Evolutionary conservation across 2,797 vertebrate species (phyloP).

Genomic region (Scarus forsteni): DNA sequence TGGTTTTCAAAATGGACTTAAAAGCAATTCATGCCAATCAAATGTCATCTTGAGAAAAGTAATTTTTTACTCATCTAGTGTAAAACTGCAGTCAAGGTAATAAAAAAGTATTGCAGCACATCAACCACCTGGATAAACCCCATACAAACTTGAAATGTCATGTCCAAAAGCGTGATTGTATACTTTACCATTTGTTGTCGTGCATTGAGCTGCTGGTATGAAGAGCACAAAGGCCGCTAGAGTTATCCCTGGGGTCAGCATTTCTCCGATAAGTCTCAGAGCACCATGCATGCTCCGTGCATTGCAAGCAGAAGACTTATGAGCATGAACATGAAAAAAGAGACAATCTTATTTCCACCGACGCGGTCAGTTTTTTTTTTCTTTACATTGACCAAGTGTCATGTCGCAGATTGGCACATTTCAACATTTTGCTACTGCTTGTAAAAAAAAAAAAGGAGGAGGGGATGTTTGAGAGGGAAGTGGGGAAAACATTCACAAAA

Average conservation of each 20-base stretch:
- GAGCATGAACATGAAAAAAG: constrained; percentile 53
- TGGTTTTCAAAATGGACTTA: not conserved
- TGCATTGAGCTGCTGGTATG: constrained; percentile 44
- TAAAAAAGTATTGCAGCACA: too few species aligned
- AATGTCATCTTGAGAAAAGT: not conserved
- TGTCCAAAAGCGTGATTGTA: constrained; percentile 18
- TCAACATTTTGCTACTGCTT: constrained; percentile 56
- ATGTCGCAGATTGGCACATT: constrained; percentile 69
- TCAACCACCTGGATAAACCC: not conserved
- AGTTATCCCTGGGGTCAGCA: constrained; percentile 64
- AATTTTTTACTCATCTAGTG: not conserved
- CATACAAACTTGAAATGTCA: constrained; percentile 1
- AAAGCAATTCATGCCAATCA: not conserved
- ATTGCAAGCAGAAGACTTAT: constrained; percentile 69
- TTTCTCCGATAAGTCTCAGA: constrained; percentile 60
- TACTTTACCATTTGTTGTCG: constrained; percentile 67
- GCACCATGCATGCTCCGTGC: constrained; percentile 55
- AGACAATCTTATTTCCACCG: constrained; percentile 68
- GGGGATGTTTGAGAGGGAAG: constrained; percentile 55
- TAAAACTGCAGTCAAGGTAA: not conserved
- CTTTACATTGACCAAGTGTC: constrained; percentile 73
- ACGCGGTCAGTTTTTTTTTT: constrained; percentile 37
- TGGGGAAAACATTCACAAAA: constrained; percentile 43
- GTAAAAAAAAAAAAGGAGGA: constrained; percentile 5
- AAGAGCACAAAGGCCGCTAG: constrained; percentile 64